These are phyloP conservation scores for Philopotamus ludificatus DNA, from an alignment of 1,140 invertebrate genomes.

Conservation along the genomic window DNA sequence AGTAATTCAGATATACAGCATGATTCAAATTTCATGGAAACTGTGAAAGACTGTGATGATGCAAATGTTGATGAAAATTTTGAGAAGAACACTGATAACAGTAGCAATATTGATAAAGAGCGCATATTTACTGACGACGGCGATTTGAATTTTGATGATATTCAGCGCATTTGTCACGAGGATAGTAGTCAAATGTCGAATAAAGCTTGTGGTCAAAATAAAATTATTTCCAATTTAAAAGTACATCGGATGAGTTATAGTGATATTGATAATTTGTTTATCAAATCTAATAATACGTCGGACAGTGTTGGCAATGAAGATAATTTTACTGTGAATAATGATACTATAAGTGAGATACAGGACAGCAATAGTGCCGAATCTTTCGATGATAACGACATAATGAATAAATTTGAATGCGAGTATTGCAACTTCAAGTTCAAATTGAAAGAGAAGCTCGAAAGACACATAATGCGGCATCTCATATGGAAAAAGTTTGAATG, in stretches of 20 bases:
- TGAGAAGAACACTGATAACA: conserved; percentile 18
- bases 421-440: conserved; percentile 51
- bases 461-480: conserved; percentile 58
- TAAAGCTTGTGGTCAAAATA: conserved; percentile 27
- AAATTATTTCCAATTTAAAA: neutral
- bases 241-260: neutral
- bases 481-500: conserved; percentile 60
- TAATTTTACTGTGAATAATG: neutral
- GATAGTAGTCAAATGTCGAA: neutral
- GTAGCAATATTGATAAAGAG: conserved; percentile 20
- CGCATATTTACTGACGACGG: conserved; percentile 25
- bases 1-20: conserved; percentile 10
- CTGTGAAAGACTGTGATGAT: conserved; percentile 38
- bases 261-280: neutral
- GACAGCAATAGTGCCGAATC: conserved; percentile 3
- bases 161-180: conserved; percentile 31
- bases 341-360: neutral
- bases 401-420: conserved; percentile 46
- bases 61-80: conserved; percentile 32
- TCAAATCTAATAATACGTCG: neutral
- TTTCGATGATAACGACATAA: neutral
- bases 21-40: conserved; percentile 24
- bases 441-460: conserved; percentile 50
- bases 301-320: neutral
- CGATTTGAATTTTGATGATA: conserved; percentile 36